phyloP scores from a whole-genome alignment of 2,888 invertebrate genomes.

The Agapostemon virescens region DNA sequence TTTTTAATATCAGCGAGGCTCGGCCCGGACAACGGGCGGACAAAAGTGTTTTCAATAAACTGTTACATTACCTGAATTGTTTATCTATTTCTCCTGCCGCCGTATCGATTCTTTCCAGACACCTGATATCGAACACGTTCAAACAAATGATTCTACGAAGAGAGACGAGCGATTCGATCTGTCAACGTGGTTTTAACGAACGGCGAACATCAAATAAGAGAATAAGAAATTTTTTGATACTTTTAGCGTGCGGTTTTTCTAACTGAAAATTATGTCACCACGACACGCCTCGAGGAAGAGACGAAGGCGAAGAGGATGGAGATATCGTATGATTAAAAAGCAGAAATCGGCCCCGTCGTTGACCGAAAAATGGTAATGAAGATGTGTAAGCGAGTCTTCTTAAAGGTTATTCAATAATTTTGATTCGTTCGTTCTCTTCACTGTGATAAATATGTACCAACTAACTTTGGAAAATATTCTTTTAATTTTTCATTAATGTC shows the following conservation, averaged over 20 bases:
- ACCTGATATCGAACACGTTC: neutral
- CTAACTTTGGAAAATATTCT: neutral
- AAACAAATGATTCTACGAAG: neutral
- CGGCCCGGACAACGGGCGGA: conserved; percentile 73
- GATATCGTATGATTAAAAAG: neutral
- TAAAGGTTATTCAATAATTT: neutral
- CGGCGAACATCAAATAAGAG: neutral
- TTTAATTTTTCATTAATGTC: no score
- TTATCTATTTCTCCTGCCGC: conserved; percentile 7
- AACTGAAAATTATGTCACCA: conserved; percentile 16
- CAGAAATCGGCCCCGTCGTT: neutral
- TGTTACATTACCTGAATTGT: conserved; percentile 78
- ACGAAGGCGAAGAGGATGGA: neutral
- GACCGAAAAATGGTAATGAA: conserved; percentile 14
- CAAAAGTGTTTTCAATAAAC: conserved; percentile 79
- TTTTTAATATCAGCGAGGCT: conserved; percentile 79
- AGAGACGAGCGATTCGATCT: neutral
- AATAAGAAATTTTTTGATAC: neutral
- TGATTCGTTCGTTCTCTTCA: neutral
- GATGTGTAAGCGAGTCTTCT: neutral
- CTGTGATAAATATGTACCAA: neutral
- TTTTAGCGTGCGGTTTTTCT: neutral
- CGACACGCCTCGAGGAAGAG: neutral
- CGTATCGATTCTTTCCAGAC: neutral
- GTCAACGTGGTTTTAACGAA: neutral